Evolutionary conservation across 2,888 invertebrate species (phyloP).

Genomic region (Gortyna flavago): DNA sequence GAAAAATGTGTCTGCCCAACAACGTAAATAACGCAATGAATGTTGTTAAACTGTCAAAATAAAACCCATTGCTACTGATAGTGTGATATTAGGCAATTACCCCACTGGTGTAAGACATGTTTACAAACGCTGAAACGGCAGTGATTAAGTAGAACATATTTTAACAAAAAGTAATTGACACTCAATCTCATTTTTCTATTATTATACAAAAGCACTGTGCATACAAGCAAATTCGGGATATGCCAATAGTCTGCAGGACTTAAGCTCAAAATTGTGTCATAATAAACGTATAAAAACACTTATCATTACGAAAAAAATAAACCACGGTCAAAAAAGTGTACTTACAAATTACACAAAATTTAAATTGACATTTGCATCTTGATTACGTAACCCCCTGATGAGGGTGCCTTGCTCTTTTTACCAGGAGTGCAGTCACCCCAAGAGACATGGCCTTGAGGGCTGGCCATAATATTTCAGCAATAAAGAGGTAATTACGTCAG

Average conservation of each 20-base stretch:
- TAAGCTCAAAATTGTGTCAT: background rate
- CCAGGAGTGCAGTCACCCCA: slow-evolving; percentile 61
- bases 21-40: too few relatives aligned
- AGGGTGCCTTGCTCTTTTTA: slow-evolving; percentile 49
- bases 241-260: background rate
- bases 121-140: background rate
- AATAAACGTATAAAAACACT: background rate
- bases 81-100: too few relatives aligned
- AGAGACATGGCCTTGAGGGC: slow-evolving; percentile 48
- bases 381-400: slow-evolving; percentile 46
- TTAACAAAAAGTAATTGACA: background rate
- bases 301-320: slow-evolving; percentile 2
- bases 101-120: too few relatives aligned
- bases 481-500: slow-evolving; percentile 68
- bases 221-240: background rate
- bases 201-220: background rate
- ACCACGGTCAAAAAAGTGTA: slow-evolving; percentile 4
- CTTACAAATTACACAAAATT: slow-evolving; percentile 38
- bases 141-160: background rate
- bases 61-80: too few relatives aligned
- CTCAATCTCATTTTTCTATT: background rate
- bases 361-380: slow-evolving; percentile 47
- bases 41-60: too few relatives aligned
- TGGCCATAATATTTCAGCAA: slow-evolving; percentile 68
- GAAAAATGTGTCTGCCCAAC: too few relatives aligned